These are phyloP conservation scores for Sakesphorus luctuosus DNA, from an alignment of 2,113 vertebrate genomes.

Conservation along the genomic window DNA sequence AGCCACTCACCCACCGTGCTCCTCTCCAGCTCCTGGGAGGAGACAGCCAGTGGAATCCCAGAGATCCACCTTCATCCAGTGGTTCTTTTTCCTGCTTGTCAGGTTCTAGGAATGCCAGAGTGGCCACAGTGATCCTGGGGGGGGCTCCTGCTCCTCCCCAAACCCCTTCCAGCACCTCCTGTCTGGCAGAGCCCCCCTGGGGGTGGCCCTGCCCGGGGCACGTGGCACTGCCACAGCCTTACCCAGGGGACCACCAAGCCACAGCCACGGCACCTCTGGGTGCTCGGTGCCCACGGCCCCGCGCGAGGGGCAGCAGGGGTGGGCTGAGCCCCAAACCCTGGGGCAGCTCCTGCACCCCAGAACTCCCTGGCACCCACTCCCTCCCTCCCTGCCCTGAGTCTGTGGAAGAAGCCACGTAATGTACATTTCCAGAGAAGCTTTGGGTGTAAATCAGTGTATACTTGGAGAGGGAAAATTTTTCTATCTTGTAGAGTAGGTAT, in stretches of 20 bases:
- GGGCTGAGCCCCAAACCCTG: neutral
- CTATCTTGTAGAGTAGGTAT: conserved; percentile 87
- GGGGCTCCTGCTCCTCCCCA: neutral
- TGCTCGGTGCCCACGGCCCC: neutral
- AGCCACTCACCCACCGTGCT: rapidly evolving
- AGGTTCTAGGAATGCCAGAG: neutral
- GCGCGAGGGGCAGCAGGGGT: neutral
- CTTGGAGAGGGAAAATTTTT: conserved; percentile 81
- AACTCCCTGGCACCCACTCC: neutral
- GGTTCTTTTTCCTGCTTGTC: neutral
- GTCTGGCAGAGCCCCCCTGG: neutral
- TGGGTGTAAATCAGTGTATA: conserved; percentile 83
- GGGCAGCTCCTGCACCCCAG: neutral
- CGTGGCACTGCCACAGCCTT: neutral
- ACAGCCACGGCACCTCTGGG: neutral
- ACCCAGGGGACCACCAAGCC: neutral
- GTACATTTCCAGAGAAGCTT: conserved; percentile 79
- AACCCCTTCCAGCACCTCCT: neutral
- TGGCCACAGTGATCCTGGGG: neutral
- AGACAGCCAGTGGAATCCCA: rapidly evolving
- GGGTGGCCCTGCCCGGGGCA: neutral
- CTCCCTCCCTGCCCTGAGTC: neutral
- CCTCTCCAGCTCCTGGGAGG: neutral
- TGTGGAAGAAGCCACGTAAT: conserved; percentile 67
- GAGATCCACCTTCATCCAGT: neutral